phyloP scores from a whole-genome alignment of 2,113 vertebrate genomes.

The Merops nubicus region DNA sequence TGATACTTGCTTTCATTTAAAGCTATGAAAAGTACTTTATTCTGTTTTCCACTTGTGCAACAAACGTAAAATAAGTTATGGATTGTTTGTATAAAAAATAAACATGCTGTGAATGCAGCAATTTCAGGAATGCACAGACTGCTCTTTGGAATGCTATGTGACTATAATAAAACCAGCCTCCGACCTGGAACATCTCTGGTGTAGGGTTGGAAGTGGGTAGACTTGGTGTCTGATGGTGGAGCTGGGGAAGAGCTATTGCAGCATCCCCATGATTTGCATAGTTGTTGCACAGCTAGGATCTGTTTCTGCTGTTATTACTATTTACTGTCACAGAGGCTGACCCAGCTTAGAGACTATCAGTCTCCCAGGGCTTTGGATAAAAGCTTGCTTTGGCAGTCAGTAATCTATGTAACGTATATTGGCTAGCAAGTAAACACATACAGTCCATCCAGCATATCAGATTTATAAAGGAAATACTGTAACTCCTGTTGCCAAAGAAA shows the following conservation, averaged over 20 bases:
- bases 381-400: background rate
- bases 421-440: background rate
- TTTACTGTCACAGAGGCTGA: background rate
- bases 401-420: background rate
- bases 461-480: constrained; percentile 23
- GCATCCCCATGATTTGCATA: accelerated
- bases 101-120: background rate
- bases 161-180: background rate
- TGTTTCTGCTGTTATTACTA: background rate
- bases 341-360: background rate
- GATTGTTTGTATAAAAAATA: background rate
- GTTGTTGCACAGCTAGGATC: background rate
- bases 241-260: background rate
- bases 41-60: background rate
- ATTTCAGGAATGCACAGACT: background rate
- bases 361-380: background rate
- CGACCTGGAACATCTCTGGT: background rate
- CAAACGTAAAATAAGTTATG: background rate
- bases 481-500: constrained; percentile 39
- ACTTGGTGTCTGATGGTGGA: background rate
- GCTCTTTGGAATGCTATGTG: background rate
- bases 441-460: background rate
- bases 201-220: background rate
- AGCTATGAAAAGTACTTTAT: background rate
- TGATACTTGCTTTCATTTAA: background rate